Evolutionary conservation across 2,797 vertebrate genomes (phyloP).

Genomic region (Bovichtus variegatus): DNA sequence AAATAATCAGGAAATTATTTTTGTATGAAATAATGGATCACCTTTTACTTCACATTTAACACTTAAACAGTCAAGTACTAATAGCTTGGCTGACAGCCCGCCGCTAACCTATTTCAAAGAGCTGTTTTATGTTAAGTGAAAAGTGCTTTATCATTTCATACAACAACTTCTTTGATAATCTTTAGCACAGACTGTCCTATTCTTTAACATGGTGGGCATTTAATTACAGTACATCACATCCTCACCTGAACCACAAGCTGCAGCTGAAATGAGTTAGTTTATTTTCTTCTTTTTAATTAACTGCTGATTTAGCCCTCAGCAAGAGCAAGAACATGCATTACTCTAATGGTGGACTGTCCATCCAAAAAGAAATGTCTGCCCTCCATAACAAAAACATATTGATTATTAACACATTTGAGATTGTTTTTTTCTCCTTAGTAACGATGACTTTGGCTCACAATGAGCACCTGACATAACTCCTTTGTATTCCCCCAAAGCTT

Average conservation of each 20-base stretch:
- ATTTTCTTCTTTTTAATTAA: background rate
- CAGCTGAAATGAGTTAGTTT: conserved; percentile 58
- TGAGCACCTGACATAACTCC: background rate
- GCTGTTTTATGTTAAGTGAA: background rate
- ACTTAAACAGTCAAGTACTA: background rate
- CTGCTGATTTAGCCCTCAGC: background rate
- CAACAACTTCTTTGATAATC: background rate
- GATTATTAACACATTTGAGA: background rate
- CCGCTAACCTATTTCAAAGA: background rate
- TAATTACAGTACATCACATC: conserved; percentile 74
- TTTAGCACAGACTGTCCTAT: background rate
- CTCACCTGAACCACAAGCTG: conserved; percentile 23
- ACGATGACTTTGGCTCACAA: background rate
- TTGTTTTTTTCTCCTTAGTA: background rate
- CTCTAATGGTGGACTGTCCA: background rate
- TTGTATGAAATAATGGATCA: background rate
- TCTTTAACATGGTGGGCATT: conserved; percentile 25
- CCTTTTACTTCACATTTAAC: background rate
- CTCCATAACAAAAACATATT: background rate
- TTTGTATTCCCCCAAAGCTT: background rate
- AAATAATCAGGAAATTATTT: background rate
- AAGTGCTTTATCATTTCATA: background rate
- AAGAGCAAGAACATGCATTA: background rate
- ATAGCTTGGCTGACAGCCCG: conserved; percentile 7
- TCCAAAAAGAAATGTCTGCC: background rate